Evolutionary conservation across 35 echinoderm and acorn worm genomes (phyloP), one percentile per base, ranked within the genome.

Genomic region (Acanthaster planci): DNA sequence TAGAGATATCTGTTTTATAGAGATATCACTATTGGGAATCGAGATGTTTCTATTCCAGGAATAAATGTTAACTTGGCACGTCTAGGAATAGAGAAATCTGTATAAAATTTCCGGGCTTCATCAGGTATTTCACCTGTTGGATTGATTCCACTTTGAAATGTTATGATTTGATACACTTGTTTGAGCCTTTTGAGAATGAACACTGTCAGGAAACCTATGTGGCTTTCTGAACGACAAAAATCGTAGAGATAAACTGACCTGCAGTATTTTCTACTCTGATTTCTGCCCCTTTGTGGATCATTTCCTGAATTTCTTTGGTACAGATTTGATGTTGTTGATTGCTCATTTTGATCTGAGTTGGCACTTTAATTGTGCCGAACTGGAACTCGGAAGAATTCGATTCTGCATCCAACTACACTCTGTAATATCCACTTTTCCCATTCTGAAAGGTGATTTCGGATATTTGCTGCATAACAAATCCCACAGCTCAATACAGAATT

Each of bases 111-210:
- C 40, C 79, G 29, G 56, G 12, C 22, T 55, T 18, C 37, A 89
- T 57, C 7, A 83, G 23, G 31, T 21, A 37, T 40, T 56, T 51
- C 7, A 51, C 83, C 4, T 68, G 56, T 27, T 85, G 83, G 12
- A 85, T 76, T 47, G 58, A 26, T 75, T 68, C 64, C 86, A 76
- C 80, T 55, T 87, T 87, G 76, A 87, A 87, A 53, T 80, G 76
- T 52, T 87, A 17, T 52, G 30, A 39, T 17, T 51, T 22, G 5
- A 87, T 51, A 34, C 32, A 77, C 64, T 50, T 39, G 32, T 87
- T n/a, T n/a, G n/a, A n/a, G n/a, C n/a, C n/a, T n/a, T n/a, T n/a
- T n/a, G n/a, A n/a, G n/a, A n/a, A n/a, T 87, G 0, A 87, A 47
- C 54, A 44, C 26, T 44, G 81, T 34, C 85, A 1, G 38, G 53